Percentiles rank a stretch among this genome's conserved stretches.
These are phyloP conservation scores for Oreochromis grahami DNA, from an alignment of 2,797 vertebrate genomes.

Conservation along the genomic window DNA sequence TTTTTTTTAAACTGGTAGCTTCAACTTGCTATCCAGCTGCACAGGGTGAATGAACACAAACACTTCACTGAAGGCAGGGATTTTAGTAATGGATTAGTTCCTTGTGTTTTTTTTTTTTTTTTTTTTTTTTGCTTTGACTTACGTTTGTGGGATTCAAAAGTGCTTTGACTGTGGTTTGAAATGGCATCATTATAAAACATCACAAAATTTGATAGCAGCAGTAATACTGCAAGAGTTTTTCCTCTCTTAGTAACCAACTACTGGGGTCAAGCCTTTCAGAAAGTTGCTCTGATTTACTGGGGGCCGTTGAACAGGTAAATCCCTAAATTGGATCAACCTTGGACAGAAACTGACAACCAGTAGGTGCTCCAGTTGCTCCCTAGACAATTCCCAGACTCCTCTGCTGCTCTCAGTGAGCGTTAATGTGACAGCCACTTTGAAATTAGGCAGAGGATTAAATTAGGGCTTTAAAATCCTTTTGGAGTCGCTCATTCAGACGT, in stretches of 20 bases:
- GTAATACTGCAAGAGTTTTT: not conserved
- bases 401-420: slow-evolving; percentile 31
- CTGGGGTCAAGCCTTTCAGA: not conserved
- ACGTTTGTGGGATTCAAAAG: not conserved
- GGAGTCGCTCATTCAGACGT: slow-evolving; percentile 71
- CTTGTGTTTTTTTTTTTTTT: not conserved
- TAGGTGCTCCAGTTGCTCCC: not conserved
- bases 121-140: not conserved
- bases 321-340: slow-evolving; percentile 3
- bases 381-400: slow-evolving; percentile 18
- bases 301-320: slow-evolving; percentile 16
- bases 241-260: not conserved
- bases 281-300: not conserved
- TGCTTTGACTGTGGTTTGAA: not conserved
- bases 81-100: not conserved
- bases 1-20: not conserved
- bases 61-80: not conserved
- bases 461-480: slow-evolving; percentile 70
- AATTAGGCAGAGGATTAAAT: slow-evolving; percentile 73
- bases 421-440: slow-evolving; percentile 68
- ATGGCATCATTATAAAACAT: not conserved
- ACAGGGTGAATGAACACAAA: not conserved
- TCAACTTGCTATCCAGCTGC: not conserved
- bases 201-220: not conserved
- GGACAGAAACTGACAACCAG: slow-evolving; percentile 11